phyloP scores from a whole-genome alignment of 2,797 vertebrate genomes.

The Ctenosaura bakeri region DNA sequence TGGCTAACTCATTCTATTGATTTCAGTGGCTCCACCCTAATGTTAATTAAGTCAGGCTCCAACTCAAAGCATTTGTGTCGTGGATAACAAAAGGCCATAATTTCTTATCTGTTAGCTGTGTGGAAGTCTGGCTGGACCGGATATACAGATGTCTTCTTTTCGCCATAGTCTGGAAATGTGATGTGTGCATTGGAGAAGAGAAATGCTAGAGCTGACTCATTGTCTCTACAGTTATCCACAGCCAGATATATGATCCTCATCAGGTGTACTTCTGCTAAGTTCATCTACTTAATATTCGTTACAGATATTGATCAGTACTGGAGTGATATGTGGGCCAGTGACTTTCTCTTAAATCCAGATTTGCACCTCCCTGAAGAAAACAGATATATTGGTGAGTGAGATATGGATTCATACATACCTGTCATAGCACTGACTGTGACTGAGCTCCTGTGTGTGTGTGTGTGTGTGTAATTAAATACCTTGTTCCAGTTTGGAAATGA shows the following conservation, averaged over 20 bases:
- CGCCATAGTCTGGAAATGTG: background rate
- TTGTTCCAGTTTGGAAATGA: background rate
- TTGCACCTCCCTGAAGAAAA: conserved; percentile 94
- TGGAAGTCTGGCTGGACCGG: background rate
- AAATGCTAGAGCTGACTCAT: too few relatives aligned
- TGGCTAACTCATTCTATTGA: background rate
- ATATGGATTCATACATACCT: background rate
- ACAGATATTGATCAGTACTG: conserved; percentile 88
- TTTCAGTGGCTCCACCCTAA: background rate
- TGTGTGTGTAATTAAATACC: background rate
- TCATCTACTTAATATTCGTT: conserved; percentile 22
- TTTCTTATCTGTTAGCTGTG: background rate
- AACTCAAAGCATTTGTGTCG: background rate
- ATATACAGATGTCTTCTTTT: background rate
- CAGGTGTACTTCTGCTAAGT: background rate
- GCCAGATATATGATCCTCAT: background rate
- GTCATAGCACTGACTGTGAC: background rate
- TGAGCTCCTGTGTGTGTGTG: background rate
- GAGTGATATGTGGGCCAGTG: conserved; percentile 86
- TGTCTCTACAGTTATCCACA: background rate
- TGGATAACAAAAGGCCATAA: background rate
- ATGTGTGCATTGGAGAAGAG: background rate
- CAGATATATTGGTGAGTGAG: conserved; percentile 91
- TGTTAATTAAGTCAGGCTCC: background rate
- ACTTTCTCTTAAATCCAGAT: conserved; percentile 87